Evolutionary conservation across 2,888 invertebrate genomes (phyloP).

Genomic region (Agrochola lota): DNA sequence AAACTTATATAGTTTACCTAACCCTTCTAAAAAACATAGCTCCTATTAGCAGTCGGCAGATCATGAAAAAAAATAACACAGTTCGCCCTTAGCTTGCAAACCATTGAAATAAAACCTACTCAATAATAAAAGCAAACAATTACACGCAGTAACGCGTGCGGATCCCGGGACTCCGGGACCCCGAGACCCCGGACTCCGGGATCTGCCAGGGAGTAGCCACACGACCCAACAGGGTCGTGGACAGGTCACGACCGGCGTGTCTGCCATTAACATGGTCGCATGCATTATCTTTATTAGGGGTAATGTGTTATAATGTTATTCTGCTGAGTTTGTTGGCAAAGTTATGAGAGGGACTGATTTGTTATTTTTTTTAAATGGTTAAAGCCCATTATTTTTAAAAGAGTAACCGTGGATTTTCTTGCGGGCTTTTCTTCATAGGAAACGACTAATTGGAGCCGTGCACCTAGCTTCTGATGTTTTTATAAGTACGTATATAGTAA

Average conservation of each 20-base stretch:
- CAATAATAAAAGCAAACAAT: constrained; percentile 49
- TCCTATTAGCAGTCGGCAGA: not conserved
- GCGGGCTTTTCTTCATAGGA: not conserved
- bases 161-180: not conserved
- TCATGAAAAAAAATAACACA: too few species aligned
- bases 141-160: constrained; percentile 39
- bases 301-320: constrained; percentile 17
- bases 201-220: constrained; percentile 11
- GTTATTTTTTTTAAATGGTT: not conserved
- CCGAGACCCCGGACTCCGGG: not conserved
- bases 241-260: constrained; percentile 42
- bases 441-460: not conserved
- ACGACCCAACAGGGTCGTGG: constrained; percentile 49
- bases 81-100: not conserved
- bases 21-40: not conserved
- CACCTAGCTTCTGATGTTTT: not conserved
- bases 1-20: too few species aligned
- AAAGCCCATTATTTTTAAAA: not conserved
- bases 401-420: not conserved
- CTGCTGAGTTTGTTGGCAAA: constrained; percentile 12
- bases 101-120: constrained; percentile 19
- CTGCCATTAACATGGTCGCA: constrained; percentile 48
- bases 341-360: not conserved
- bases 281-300: constrained; percentile 56
- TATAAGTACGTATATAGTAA: too few species aligned